Evolutionary conservation across 2,888 invertebrate genomes (phyloP), one percentile per base, ranked within the genome.

Genomic region (Hypsopygia costalis): DNA sequence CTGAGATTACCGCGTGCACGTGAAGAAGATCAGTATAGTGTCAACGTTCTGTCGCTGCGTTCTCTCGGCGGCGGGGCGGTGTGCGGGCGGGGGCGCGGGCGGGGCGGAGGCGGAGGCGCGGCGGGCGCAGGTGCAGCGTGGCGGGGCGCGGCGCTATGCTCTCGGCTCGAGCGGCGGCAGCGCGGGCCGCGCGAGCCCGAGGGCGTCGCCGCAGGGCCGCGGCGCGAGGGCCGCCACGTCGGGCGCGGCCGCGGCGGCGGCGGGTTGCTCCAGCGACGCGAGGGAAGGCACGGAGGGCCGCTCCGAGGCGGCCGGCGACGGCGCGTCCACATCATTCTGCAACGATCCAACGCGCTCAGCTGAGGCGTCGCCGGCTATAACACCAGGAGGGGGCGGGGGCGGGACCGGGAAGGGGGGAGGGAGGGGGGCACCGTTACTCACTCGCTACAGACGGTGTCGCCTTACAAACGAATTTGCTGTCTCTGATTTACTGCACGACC

Each of bases 321-420:
- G 86, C 69, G 86, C 87, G 63, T 88, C 87, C 75, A 86, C 85
- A 65, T 88, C 87, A 87, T 87, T 87, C 87, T 87, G 87, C 79
- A 87, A 86, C 80, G 69, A 82, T 78, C 81, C 83, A 82, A 78
- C 79, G 81, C 80, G 81, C 81, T 81, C 74, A 82, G 80, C 81
- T 74, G 73, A 66, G 69, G 71, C 70, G 73, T 70, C 75, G 75
- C 72, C 71, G 74, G 79, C 81, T 77, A 79, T 66, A 71, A 78
- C 70, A 69, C 69, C 68, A 61, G 62, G 65, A 40, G 49, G 43
- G 55, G 43, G 40, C 36, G 37, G 43, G 46, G 47, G 35, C 3
- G 48, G 45, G 46, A 51, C 42, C 29, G 38, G 55, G 51, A 49
- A n/a, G 44, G 43, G 46, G 46, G 52, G 44, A 37, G 45, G 44